Evolutionary conservation across 2,888 invertebrate genomes (phyloP).

Genomic region (Argyresthia albistria): DNA sequence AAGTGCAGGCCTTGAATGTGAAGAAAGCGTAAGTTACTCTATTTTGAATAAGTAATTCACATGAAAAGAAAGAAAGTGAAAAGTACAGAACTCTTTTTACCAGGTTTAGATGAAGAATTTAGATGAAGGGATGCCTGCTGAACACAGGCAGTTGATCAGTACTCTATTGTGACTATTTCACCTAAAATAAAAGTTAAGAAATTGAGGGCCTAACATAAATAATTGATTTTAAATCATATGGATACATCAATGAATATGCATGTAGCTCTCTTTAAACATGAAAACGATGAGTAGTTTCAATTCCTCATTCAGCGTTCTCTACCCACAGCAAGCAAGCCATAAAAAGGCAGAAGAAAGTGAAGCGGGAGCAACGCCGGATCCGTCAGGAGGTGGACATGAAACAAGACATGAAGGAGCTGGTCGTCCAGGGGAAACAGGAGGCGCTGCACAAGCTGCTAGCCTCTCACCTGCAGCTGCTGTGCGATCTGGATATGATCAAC

Average conservation of each 20-base stretch:
- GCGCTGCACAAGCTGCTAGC: slow-evolving; percentile 71
- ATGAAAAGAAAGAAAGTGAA: not conserved
- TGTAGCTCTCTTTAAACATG: no score
- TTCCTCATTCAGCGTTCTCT: not conserved
- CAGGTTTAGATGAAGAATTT: not conserved
- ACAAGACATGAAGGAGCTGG: slow-evolving; percentile 42
- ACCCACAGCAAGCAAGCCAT: slow-evolving; percentile 35
- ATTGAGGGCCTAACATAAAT: no score
- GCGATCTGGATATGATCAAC: slow-evolving; percentile 67
- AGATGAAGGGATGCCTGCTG: no score
- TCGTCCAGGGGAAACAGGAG: slow-evolving; percentile 59
- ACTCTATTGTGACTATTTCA: no score
- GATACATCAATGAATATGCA: no score
- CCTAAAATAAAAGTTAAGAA: no score
- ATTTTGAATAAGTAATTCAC: not conserved
- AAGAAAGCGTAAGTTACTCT: slow-evolving; percentile 44
- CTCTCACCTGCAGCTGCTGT: slow-evolving; percentile 79
- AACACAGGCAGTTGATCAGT: no score
- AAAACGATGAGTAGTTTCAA: no score
- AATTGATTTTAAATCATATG: no score
- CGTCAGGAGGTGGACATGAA: slow-evolving; percentile 53
- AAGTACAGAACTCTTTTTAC: not conserved
- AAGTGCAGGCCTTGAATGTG: slow-evolving; percentile 32
- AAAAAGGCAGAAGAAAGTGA: slow-evolving; percentile 40
- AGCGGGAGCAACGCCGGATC: slow-evolving; percentile 40